phyloP scores from a whole-genome alignment of 30 jellyfish, hydroid and myxozoan species.

The Chrysaora quinquecirrha region DNA sequence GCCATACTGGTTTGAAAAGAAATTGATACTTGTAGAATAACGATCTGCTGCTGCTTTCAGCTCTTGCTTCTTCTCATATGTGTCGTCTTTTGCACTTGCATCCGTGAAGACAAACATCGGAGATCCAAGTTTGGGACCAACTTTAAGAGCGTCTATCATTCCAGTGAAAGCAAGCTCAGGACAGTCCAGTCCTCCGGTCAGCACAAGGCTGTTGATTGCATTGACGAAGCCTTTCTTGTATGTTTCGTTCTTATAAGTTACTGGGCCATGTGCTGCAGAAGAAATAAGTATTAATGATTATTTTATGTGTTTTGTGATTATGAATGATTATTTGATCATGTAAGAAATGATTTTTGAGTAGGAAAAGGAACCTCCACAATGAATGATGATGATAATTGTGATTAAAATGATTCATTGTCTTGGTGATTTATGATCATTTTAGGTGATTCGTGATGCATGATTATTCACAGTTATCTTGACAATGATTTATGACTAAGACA shows the following conservation, averaged over 20 bases:
- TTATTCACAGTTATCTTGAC: too few species aligned
- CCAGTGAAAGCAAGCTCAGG: constrained; percentile 90
- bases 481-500: too few species aligned
- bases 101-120: constrained; percentile 97
- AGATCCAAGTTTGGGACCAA: constrained; percentile 69
- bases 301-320: too few species aligned
- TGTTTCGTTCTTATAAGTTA: constrained; percentile 57
- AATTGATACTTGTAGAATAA: constrained; percentile 50
- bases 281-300: not conserved
- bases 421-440: too few species aligned
- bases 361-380: too few species aligned
- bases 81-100: constrained; percentile 88
- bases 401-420: too few species aligned
- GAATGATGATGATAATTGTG: too few species aligned
- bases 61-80: constrained; percentile 43
- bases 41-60: constrained; percentile 65
- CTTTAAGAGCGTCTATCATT: constrained; percentile 80
- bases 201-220: constrained; percentile 54
- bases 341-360: too few species aligned
- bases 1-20: constrained; percentile 66
- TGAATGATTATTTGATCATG: too few species aligned
- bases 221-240: constrained; percentile 47
- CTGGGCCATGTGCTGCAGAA: constrained; percentile 78
- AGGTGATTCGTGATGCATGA: too few species aligned
- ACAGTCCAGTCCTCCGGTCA: constrained; percentile 88